Evolutionary conservation across 2,888 invertebrate genomes (phyloP).

Genomic region (Drosophila barbarae): DNA sequence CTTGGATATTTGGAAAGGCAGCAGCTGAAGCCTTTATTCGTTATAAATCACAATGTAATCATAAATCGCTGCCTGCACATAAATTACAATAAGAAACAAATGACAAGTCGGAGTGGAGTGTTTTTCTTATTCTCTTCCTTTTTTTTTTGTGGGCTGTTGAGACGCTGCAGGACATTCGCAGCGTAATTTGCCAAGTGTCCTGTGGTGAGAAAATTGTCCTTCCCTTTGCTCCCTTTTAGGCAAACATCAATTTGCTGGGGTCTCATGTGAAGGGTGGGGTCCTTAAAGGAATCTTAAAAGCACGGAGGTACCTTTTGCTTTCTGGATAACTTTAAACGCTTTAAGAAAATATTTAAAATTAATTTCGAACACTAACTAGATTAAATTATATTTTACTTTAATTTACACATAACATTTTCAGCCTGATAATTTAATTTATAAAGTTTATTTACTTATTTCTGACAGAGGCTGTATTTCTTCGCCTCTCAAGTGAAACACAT

Average conservation of each 20-base stretch:
- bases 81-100: conserved; percentile 65
- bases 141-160: background rate
- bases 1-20: conserved; percentile 31
- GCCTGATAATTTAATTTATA: too few relatives aligned
- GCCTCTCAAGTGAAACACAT: background rate
- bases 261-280: conserved; percentile 39
- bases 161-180: conserved; percentile 34
- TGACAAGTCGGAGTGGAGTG: conserved; percentile 34
- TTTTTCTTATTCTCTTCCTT: background rate
- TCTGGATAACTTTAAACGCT: background rate
- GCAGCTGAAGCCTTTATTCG: conserved; percentile 41
- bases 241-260: conserved; percentile 33
- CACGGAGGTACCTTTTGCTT: background rate
- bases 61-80: conserved; percentile 55
- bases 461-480: background rate
- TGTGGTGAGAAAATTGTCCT: conserved; percentile 34
- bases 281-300: background rate
- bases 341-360: background rate
- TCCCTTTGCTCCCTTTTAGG: conserved; percentile 21
- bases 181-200: conserved; percentile 33
- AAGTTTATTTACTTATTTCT: background rate
- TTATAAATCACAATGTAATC: conserved; percentile 65
- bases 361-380: background rate
- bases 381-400: background rate
- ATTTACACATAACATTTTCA: too few relatives aligned